Evolutionary conservation across 2,113 vertebrate genomes (phyloP).

Genomic region (Sylvia atricapilla): DNA sequence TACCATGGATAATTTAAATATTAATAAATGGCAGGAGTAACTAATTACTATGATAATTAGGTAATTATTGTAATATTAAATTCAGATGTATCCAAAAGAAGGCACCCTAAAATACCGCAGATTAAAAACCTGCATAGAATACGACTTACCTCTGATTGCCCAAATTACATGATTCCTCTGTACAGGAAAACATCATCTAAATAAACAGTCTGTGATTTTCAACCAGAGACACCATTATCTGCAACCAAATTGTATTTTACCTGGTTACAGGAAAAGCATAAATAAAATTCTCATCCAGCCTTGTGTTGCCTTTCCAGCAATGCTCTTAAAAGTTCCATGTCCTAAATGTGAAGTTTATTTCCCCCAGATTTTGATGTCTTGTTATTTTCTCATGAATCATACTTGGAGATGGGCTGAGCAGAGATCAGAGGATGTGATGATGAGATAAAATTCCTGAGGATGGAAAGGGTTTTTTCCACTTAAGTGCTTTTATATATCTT

Average conservation of each 20-base stretch:
- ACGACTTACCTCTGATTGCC: neutral
- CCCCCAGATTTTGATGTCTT: neutral
- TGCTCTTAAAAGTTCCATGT: fast-evolving
- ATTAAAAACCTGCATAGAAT: neutral
- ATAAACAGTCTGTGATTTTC: neutral
- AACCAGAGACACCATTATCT: neutral
- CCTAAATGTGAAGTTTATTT: neutral
- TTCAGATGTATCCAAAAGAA: neutral
- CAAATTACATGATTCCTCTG: neutral
- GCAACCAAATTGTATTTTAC: neutral
- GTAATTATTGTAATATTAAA: neutral
- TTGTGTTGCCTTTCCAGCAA: neutral
- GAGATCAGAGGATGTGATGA: neutral
- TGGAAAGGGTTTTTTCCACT: neutral
- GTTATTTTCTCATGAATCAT: neutral
- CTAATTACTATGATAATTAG: neutral
- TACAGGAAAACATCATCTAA: neutral
- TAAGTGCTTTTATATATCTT: neutral
- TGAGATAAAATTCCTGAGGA: neutral
- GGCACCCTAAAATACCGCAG: fast-evolving
- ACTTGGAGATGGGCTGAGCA: neutral
- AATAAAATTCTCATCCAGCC: neutral
- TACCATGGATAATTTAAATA: neutral
- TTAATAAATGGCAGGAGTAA: neutral
- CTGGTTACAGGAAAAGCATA: neutral